Base-by-base conservation (phyloP, 1,140 invertebrate species). In the Rhopalosiphum padi region DNA sequence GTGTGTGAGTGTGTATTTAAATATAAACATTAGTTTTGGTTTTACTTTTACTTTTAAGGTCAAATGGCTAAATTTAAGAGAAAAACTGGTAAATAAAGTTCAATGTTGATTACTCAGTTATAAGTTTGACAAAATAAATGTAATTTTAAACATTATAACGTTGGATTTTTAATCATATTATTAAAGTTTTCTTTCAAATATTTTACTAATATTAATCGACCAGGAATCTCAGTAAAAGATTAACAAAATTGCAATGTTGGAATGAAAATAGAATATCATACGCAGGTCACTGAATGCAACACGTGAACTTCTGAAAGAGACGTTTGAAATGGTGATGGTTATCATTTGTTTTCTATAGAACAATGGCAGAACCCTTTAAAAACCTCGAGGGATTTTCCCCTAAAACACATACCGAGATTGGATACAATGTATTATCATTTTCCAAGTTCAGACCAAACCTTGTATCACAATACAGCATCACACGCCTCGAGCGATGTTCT, bases 361-460 rank as follows among this genome's bases (percentile, higher is more conserved):
- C 48, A 55, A 89, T 89, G 35, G 21, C 88, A 53, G 11, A 89
- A 89, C 48, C 88, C n/a, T 89, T 53, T 35, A 55, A 55, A 89
- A 37, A 53, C 51, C 88, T 89, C 48, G 25, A 89, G 51, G 88
- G 88, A 55, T 53, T 55, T 89, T 37, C 48, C 23, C 88, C 51
- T 53, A 53, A 53, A 89, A 89, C n/a, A 37, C 35, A 51, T 35
- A 35, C 87, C 22, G n/a, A 89, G 87, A 53, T 89, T 89, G 87
- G 88, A 55, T 89, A 89, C n/a, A 89, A 89, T 21, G 87, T 55
- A 55, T 55, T 89, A 89, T 89, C 88, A 89, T 89, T 89, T 89
- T 89, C 88, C 22, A 41, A 89, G 48, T 89, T 89, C 35, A 25
- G 51, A 35, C n/a, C 21, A 23, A 89, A 89, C 48, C 22, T 53